phyloP scores from a whole-genome alignment of 2,888 invertebrate species.

The Nasonia oneida region DNA sequence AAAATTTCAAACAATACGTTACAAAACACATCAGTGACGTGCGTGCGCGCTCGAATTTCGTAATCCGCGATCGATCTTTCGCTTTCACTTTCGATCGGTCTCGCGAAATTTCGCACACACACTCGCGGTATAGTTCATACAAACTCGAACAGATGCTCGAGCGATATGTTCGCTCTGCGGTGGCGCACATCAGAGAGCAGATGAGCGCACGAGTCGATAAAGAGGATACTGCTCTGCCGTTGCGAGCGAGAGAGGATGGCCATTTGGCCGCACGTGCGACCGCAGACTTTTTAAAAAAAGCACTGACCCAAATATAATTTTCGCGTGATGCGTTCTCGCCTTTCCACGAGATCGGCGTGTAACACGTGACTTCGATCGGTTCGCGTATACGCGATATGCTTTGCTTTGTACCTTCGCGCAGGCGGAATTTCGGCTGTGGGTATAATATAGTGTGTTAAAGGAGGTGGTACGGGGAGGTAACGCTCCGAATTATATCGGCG shows the following conservation, averaged over 20 bases:
- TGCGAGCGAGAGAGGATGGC: neutral
- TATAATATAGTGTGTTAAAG: too few relatives aligned
- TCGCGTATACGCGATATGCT: neutral
- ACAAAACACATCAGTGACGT: neutral
- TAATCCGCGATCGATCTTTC: neutral
- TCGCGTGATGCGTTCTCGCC: neutral
- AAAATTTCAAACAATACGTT: neutral
- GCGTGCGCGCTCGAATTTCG: too few relatives aligned
- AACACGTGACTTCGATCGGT: neutral
- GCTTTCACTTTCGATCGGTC: conserved; percentile 25
- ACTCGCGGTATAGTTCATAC: neutral
- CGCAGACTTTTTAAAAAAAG: conserved; percentile 15
- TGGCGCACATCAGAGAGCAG: conserved; percentile 38
- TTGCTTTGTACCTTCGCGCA: neutral
- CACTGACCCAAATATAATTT: conserved; percentile 50
- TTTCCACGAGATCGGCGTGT: neutral
- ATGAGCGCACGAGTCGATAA: conserved; percentile 36
- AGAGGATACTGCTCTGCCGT: neutral
- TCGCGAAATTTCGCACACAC: neutral
- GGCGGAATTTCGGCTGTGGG: neutral
- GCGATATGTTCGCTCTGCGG: conserved; percentile 59
- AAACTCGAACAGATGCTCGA: conserved; percentile 49
- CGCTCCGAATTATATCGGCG: neutral
- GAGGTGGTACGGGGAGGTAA: too few relatives aligned
- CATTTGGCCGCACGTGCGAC: conserved; percentile 45